Percentiles rank a stretch among this genome's conserved stretches.
Conservation (phyloP, 2,888 invertebrate species). For the Leptinotarsa rubiginosa region DNA sequence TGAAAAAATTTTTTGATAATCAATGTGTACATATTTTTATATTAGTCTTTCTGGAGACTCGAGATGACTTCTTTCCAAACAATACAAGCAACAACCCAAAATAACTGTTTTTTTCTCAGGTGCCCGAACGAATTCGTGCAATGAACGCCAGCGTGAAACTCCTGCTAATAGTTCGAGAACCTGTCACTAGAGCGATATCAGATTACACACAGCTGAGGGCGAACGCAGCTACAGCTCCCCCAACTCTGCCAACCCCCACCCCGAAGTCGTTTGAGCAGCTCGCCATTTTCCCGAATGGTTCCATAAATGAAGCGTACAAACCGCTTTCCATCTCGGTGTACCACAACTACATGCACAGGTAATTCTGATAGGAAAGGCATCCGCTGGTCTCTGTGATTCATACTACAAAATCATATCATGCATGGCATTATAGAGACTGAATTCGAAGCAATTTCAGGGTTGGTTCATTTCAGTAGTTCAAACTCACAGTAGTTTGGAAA, state of each 20-base stretch:
- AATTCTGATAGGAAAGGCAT: background rate
- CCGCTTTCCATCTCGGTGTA: conserved; percentile 92
- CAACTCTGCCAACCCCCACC: conserved; percentile 66
- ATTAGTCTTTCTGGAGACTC: no score
- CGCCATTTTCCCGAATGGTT: conserved; percentile 83
- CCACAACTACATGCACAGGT: conserved; percentile 84
- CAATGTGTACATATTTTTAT: no score
- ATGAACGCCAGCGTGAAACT: conserved; percentile 95
- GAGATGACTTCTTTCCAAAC: background rate
- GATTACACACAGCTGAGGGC: conserved; percentile 95
- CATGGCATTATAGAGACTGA: no score
- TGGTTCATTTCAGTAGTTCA: no score
- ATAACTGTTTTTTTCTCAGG: conserved; percentile 68
- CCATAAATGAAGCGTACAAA: conserved; percentile 84
- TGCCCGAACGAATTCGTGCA: conserved; percentile 91
- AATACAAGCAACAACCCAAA: background rate
- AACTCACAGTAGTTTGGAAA: no score
- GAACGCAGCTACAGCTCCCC: conserved; percentile 81
- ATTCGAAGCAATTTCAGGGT: no score
- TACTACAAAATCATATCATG: no score
- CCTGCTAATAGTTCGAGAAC: conserved; percentile 93
- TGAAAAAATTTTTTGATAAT: no score
- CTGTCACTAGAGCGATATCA: conserved; percentile 94
- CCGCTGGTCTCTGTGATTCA: no score
- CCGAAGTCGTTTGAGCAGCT: conserved; percentile 81